Percentiles rank a stretch among this genome's conserved stretches.
phyloP scores from a whole-genome alignment of 2,113 vertebrate species.

The Mesocricetus auratus region DNA sequence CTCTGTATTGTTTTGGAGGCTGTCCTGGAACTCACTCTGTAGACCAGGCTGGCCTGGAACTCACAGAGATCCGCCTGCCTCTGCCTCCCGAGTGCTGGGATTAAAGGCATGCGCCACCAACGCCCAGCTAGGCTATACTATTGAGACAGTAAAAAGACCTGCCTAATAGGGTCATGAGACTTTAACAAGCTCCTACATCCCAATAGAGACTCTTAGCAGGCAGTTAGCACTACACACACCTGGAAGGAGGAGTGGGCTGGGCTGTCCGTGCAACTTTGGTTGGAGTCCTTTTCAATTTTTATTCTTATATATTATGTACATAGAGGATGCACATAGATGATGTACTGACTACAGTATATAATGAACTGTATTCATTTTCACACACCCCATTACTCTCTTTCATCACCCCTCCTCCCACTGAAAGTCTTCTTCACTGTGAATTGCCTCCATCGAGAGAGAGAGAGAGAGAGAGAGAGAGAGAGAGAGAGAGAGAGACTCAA shows the following conservation, averaged over 20 bases:
- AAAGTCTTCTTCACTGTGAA: neutral
- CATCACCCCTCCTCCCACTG: neutral
- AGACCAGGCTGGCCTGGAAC: too few species aligned
- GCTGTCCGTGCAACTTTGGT: neutral
- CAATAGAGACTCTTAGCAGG: neutral
- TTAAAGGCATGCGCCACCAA: too few species aligned
- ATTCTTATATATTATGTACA: neutral
- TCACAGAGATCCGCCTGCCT: too few species aligned
- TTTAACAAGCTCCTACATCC: neutral
- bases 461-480: neutral
- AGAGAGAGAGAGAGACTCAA: neutral
- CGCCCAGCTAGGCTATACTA: too few species aligned
- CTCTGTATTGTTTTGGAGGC: too few species aligned
- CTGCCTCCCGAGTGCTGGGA: too few species aligned
- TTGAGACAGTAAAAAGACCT: neutral
- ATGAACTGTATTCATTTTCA: neutral
- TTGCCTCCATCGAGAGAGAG: neutral
- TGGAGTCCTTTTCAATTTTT: neutral
- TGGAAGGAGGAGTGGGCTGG: neutral
- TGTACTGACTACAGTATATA: neutral
- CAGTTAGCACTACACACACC: neutral
- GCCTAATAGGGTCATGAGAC: neutral
- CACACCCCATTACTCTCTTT: too few species aligned
- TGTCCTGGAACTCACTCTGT: too few species aligned
- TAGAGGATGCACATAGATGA: too few species aligned